Conservation (phyloP, 2,888 invertebrate genomes). For the Zeuzera pyrina region DNA sequence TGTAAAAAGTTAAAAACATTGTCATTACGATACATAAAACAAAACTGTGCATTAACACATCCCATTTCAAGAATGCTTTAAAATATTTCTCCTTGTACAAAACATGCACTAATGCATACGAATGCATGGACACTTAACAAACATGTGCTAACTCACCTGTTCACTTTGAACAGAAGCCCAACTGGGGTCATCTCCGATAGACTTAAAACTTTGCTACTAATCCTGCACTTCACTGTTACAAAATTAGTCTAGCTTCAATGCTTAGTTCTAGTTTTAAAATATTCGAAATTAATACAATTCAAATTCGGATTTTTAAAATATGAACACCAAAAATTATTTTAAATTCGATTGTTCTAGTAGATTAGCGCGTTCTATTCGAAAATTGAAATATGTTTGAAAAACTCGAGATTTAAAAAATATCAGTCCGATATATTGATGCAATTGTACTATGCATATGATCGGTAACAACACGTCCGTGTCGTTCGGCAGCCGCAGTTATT, state of each 20-base stretch:
- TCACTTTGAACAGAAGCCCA: slow-evolving; percentile 74
- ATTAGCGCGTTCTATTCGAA: too few species aligned
- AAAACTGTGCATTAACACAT: slow-evolving; percentile 37
- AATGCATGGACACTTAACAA: slow-evolving; percentile 17
- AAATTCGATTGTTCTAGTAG: too few species aligned
- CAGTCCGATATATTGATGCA: too few species aligned
- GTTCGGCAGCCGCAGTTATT: too few species aligned
- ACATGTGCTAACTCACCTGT: slow-evolving; percentile 57
- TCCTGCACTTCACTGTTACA: neutral
- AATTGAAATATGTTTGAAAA: too few species aligned
- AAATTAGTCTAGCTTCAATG: slow-evolving; percentile 11
- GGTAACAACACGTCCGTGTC: too few species aligned
- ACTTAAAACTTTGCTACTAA: neutral
- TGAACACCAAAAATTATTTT: too few species aligned
- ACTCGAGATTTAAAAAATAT: too few species aligned
- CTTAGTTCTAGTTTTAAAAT: slow-evolving; percentile 19
- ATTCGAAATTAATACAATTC: slow-evolving; percentile 9
- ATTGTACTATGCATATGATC: too few species aligned
- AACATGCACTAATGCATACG: slow-evolving; percentile 17
- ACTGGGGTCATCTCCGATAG: slow-evolving; percentile 68
- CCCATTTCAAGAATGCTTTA: slow-evolving; percentile 34
- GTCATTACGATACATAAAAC: too few species aligned
- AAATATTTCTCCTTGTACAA: slow-evolving; percentile 10
- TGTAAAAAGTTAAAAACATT: too few species aligned
- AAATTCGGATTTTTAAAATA: slow-evolving; percentile 11